Conservation (phyloP, 2,113 vertebrate species). For the Callionymus lyra region DNA sequence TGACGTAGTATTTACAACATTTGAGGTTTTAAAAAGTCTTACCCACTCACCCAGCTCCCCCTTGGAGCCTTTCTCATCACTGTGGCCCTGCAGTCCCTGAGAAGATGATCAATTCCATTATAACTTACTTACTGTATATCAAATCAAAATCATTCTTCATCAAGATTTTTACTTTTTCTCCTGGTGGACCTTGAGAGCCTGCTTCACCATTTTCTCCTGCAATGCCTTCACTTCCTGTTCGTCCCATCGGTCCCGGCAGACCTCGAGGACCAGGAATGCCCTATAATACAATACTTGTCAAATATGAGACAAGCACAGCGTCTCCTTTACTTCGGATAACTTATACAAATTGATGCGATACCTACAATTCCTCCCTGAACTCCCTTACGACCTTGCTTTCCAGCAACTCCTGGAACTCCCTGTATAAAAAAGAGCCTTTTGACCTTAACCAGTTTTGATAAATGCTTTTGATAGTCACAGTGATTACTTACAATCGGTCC, state of each 20-base stretch:
- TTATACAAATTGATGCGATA: constrained; percentile 7
- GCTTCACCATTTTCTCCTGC: constrained; percentile 26
- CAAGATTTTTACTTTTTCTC: constrained; percentile 45
- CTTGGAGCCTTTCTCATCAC: constrained; percentile 58
- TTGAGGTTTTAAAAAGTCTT: constrained; percentile 52
- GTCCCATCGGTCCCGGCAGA: constrained; percentile 57
- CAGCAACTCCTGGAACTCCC: constrained; percentile 59
- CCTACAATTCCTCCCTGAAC: constrained; percentile 54
- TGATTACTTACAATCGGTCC: constrained; percentile 56
- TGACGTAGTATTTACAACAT: constrained; percentile 5
- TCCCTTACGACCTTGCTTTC: constrained; percentile 63
- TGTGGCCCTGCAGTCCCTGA: constrained; percentile 61
- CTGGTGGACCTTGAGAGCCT: constrained; percentile 43
- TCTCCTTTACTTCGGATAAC: background rate
- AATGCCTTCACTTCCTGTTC: constrained; percentile 53
- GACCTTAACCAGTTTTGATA: constrained; percentile 1
- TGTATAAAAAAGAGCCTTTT: constrained; percentile 30
- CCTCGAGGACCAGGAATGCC: constrained; percentile 55
- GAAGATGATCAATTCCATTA: constrained; percentile 1
- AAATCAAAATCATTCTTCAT: background rate
- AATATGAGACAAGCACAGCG: background rate
- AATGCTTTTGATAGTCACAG: background rate
- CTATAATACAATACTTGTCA: constrained; percentile 24
- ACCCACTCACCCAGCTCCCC: constrained; percentile 74
- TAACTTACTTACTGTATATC: too few species aligned